Base-by-base conservation (phyloP, 1,140 invertebrate genomes). In the Drosophila kepulauana region DNA sequence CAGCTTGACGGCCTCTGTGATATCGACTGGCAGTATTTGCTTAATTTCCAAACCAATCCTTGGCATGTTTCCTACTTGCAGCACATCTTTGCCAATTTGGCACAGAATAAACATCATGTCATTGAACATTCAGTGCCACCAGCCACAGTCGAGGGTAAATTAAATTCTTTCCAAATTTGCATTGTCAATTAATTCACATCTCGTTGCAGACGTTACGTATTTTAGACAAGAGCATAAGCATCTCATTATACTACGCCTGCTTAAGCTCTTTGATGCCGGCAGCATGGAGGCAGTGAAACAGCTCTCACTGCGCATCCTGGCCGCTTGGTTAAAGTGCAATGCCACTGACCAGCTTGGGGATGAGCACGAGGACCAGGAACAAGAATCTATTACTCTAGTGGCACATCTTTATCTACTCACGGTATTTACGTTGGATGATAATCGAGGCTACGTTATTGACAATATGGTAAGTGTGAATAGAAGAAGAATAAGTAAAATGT, bases 221-320 rank as follows among this genome's bases (percentile, higher is more conserved):
- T 65, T 89, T 1, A 58, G 63, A 13, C 67, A 75, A 5, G 91
- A 92, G 25, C 73, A 76, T 5, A 15, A 91, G 2, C 49, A 76
- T 8, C 48, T 92, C 1, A 79, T 91, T 2, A 38, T 91, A 1
- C 38, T 92, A 13, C 87, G 91, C 1, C 66, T 92, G 1, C 58
- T 91, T 0, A 87, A 92, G 30, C 63, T 92, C 0, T 92, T 92
- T 20, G 86, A 92, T 71, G 75, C 79, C 3, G 79, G 81, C 16
- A 91, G 77, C 35, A 79, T 84, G 54, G 91, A 92, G 54, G 85
- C 81, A 1, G 81, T 91, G 3, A 92, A 92, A 25, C 85, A 86
- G 16, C 62, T 92, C 0, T 81, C 91, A 0, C 61, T 92, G 10
- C 76, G 87, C 5, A 79, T 89, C 20, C 76, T 92, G 11, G 68